Percentiles rank a stretch among this genome's conserved stretches.
Conservation (phyloP, 2,113 vertebrate species). For the Eclectus roratus region DNA sequence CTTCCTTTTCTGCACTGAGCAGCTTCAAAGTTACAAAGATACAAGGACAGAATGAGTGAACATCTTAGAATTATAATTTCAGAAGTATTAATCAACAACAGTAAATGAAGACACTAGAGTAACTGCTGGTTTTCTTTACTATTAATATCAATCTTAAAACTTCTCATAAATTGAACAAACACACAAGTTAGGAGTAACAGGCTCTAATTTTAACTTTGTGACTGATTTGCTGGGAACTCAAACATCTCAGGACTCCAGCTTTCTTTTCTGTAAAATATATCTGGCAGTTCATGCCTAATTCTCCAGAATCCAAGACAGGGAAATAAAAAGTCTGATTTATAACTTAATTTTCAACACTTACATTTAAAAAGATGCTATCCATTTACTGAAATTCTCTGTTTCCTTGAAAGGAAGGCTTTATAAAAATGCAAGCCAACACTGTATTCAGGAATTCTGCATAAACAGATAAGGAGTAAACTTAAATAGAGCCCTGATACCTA, state of each 20-base stretch:
- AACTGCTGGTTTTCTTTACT: background rate
- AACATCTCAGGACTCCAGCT: background rate
- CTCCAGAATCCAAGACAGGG: background rate
- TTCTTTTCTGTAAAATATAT: background rate
- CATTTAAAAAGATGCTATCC: background rate
- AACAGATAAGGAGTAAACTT: background rate
- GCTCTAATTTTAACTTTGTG: background rate
- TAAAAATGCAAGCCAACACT: background rate
- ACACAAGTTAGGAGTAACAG: background rate
- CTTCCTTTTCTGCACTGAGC: background rate
- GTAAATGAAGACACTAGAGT: background rate
- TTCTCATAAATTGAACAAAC: background rate
- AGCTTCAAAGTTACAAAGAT: background rate
- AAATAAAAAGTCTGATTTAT: background rate
- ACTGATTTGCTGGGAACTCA: background rate
- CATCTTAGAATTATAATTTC: background rate
- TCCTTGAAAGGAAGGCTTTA: background rate
- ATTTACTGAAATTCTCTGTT: background rate
- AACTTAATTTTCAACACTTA: background rate
- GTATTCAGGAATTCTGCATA: background rate
- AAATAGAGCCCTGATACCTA: background rate
- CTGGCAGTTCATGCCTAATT: background rate
- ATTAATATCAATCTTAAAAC: background rate
- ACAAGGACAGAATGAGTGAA: background rate
- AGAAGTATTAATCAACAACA: background rate